A percentile compares a stretch with the other conserved stretches of the same genome.
Evolutionary conservation across 37 sponge, comb jelly and placozoan species (phyloP).

Genomic region (Halisarca cf. caerulea): DNA sequence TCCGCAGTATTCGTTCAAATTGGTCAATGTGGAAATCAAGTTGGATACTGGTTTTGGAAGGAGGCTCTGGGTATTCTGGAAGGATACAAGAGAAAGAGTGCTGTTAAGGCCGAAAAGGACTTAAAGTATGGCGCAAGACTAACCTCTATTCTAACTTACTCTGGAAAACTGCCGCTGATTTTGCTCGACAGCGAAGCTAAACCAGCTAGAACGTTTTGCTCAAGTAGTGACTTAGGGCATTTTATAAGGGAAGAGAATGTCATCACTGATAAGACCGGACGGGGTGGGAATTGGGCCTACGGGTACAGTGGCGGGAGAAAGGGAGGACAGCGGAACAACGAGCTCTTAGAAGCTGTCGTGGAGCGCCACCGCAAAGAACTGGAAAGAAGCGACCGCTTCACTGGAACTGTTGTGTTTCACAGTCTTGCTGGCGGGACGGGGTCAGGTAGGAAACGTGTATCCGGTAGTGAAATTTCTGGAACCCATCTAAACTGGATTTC

Average conservation of each 20-base stretch:
- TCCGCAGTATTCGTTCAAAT: constrained; percentile 65
- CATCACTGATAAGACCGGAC: constrained; percentile 46
- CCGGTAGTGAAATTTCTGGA: too few relatives aligned
- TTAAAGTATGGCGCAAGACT: background rate
- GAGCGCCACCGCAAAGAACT: constrained; percentile 58
- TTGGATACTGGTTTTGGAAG: constrained; percentile 67
- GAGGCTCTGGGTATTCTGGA: background rate
- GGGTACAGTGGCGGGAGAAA: constrained; percentile 55
- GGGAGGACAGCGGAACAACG: background rate
- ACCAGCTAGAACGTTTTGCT: background rate
- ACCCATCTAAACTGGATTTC: too few relatives aligned
- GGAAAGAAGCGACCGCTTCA: constrained; percentile 68
- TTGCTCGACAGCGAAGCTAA: constrained; percentile 72
- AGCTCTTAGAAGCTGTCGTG: constrained; percentile 23
- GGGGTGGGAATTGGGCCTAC: constrained; percentile 88
- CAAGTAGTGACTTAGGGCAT: background rate
- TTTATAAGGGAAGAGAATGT: constrained; percentile 20
- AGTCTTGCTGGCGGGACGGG: constrained; percentile 91
- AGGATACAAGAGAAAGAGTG: background rate
- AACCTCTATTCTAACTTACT: constrained; percentile 18
- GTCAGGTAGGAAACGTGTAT: constrained; percentile 66
- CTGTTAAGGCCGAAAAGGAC: background rate
- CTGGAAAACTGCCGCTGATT: constrained; percentile 58
- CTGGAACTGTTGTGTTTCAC: constrained; percentile 70
- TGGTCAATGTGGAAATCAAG: constrained; percentile 85